Evolutionary conservation across 2,113 vertebrate species (phyloP).

Genomic region (Rattus norvegicus): DNA sequence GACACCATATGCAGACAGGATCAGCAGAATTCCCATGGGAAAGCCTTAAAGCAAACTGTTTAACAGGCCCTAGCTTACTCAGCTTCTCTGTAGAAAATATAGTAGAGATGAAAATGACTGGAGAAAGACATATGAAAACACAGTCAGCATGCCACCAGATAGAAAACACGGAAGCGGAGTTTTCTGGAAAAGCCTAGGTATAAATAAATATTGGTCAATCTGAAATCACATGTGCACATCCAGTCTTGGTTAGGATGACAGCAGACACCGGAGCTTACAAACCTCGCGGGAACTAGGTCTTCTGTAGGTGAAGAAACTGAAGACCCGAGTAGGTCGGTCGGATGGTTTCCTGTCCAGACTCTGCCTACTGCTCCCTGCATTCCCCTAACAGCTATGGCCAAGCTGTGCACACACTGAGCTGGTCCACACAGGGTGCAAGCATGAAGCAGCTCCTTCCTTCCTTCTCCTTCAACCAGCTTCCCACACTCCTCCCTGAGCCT

Average conservation of each 20-base stretch:
- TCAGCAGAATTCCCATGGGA: conserved; percentile 21
- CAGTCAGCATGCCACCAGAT: background rate
- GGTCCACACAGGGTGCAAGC: background rate
- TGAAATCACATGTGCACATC: background rate
- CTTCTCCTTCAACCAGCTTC: background rate
- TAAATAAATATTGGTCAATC: background rate
- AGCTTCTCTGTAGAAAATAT: conserved; percentile 18
- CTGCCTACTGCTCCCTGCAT: background rate
- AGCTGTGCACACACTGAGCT: background rate
- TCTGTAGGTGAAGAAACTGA: background rate
- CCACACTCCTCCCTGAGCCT: background rate
- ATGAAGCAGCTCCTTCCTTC: background rate
- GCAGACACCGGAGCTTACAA: background rate
- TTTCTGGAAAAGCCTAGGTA: conserved; percentile 6
- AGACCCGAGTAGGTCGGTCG: too few species aligned
- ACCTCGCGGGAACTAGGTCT: background rate
- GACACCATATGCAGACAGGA: conserved; percentile 34
- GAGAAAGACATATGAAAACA: conserved; percentile 25
- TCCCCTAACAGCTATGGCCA: background rate
- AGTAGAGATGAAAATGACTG: conserved; percentile 14
- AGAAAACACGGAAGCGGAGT: background rate
- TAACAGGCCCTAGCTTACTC: background rate
- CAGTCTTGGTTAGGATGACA: background rate
- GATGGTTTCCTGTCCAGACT: background rate
- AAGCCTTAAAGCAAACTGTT: conserved; percentile 13